Evolutionary conservation across 2,113 vertebrate genomes (phyloP), one percentile per base, ranked within the genome.

Genomic region (Cololabis saira): DNA sequence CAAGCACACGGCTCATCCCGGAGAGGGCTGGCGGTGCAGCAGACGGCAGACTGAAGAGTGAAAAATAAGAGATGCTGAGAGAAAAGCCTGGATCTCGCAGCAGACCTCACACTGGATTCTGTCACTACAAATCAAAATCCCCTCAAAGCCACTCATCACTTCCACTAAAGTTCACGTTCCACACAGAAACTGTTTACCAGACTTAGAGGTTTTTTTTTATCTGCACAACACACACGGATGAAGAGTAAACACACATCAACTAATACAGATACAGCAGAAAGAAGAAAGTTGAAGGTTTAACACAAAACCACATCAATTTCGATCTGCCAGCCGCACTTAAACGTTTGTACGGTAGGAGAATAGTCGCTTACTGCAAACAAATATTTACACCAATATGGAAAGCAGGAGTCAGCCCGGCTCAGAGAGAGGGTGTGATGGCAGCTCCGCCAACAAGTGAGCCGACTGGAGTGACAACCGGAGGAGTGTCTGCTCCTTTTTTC

Each of bases 51-150:
- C 60, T 48, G 44, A 76, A 51, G 48, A 66, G 49, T 12, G 15
- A 57, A 64, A 62, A 59, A 71, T 48, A 67, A 58, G 57, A 63
- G 56, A 54, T 57, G 61, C 55, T 60, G 74, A 57, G 64, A 57
- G 67, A 56, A 78, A 80, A 78, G 71, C 82, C 71, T 74, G 73
- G 53, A 57, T 90, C 89, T 86, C 81, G 87, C 88, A 91, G 86
- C 82, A 86, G 87, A 90, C 88, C 83, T 86, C 86, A 89, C 85
- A 88, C 84, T 86, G 87, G 72, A 81, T 87, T 85, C 89, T 89
- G 87, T 90, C 90, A 89, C 87, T 88, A 78, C 80, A 80, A 79
- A 90, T 89, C 88, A 92, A 87, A 90, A 90, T 91, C 78, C 82
- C 85, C 87, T 90, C 79, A 89, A 87, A 88, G 85, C 85, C 85